These are phyloP conservation scores for Penelope pileata DNA, from an alignment of 2,113 vertebrate species.

Conservation along the genomic window DNA sequence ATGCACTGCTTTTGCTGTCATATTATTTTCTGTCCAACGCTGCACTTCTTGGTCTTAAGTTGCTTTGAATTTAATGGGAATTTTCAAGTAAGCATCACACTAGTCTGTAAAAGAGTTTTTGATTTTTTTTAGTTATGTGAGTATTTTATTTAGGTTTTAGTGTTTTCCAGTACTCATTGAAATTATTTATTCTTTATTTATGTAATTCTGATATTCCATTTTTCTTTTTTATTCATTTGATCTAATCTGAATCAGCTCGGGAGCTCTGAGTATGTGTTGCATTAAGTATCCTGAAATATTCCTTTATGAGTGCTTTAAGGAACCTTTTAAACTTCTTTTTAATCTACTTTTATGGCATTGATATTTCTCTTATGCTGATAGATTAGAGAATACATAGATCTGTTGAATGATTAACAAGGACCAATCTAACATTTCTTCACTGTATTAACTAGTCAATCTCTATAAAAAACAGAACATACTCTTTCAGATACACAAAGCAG, in stretches of 20 bases:
- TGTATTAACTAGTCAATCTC: not conserved
- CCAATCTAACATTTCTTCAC: not conserved
- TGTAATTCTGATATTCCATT: not conserved
- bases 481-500: not conserved
- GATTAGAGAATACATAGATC: not conserved
- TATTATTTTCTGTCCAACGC: not conserved
- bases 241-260: not conserved
- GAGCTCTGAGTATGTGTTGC: not conserved
- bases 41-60: not conserved
- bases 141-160: not conserved
- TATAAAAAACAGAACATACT: not conserved
- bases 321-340: not conserved
- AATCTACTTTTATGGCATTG: not conserved
- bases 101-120: not conserved
- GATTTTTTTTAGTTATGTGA: accelerated
- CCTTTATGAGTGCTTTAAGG: not conserved
- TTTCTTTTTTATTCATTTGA: not conserved
- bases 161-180: not conserved
- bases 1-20: not conserved
- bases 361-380: not conserved
- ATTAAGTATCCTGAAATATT: not conserved
- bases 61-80: not conserved
- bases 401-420: not conserved
- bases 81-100: not conserved
- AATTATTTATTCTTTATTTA: not conserved